Conservation (phyloP, 2,113 vertebrate genomes). For the Pseudois nayaur region DNA sequence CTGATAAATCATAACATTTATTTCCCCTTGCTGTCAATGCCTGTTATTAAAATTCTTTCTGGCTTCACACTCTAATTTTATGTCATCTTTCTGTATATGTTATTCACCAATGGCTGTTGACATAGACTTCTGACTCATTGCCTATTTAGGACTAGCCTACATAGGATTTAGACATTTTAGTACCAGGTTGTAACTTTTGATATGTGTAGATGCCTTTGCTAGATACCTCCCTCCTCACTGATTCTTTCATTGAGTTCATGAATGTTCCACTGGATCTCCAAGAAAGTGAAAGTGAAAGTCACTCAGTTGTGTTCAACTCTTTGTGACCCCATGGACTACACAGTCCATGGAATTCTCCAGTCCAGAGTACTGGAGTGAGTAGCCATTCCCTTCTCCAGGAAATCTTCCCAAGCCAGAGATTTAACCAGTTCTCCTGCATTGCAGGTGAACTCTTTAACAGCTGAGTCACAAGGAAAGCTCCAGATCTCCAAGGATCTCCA, state of each 20-base stretch:
- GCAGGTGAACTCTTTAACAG: background rate
- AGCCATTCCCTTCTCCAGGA: background rate
- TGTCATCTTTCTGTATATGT: background rate
- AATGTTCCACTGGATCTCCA: background rate
- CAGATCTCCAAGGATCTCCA: background rate
- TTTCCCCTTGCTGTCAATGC: background rate
- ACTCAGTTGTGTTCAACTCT: background rate
- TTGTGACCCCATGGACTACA: background rate
- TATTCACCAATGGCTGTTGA: background rate
- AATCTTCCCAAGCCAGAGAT: background rate
- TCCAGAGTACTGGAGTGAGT: background rate
- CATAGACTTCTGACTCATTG: background rate
- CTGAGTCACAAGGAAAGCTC: background rate
- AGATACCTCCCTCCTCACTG: background rate
- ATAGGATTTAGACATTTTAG: background rate
- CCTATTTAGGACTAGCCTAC: background rate
- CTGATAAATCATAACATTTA: background rate
- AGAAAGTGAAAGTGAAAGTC: background rate
- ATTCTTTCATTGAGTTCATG: background rate
- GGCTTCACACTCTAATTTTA: background rate
- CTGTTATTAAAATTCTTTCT: background rate
- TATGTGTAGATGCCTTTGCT: background rate
- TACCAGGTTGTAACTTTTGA: background rate
- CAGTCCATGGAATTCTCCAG: background rate
- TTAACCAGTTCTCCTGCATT: background rate